Evolutionary conservation across 2,797 vertebrate genomes (phyloP).

Genomic region (Lacerta agilis): DNA sequence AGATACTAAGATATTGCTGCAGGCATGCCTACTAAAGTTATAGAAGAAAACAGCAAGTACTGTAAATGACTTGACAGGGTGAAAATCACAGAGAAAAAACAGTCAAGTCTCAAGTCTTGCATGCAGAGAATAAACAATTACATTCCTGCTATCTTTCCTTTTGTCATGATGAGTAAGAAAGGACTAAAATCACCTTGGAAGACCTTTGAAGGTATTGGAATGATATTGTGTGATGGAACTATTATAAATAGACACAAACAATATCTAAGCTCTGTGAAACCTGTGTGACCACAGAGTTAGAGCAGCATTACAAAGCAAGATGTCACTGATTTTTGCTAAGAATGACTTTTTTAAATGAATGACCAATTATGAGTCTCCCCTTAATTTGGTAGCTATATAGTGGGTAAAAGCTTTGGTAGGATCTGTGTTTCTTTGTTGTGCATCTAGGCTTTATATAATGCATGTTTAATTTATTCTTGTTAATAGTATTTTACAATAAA

Average conservation of each 20-base stretch:
- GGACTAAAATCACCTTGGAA: slow-evolving; percentile 29
- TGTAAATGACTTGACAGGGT: slow-evolving; percentile 41
- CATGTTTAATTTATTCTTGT: slow-evolving; percentile 22
- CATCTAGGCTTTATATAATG: accelerated
- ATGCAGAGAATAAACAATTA: slow-evolving; percentile 52
- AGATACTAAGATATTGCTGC: slow-evolving; percentile 55
- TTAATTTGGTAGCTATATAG: background rate
- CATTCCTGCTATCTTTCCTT: background rate
- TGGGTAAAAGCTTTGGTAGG: background rate
- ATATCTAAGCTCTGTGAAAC: slow-evolving; percentile 9
- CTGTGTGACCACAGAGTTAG: background rate
- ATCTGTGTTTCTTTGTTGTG: background rate
- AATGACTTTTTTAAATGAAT: background rate
- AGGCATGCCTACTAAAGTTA: slow-evolving; percentile 61
- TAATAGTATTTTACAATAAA: slow-evolving; percentile 13
- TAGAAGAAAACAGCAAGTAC: slow-evolving; percentile 61
- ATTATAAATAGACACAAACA: slow-evolving; percentile 12
- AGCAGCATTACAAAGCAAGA: background rate
- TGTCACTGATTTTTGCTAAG: slow-evolving; percentile 12
- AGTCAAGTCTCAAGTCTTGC: slow-evolving; percentile 38
- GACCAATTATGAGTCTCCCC: background rate
- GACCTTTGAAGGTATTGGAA: slow-evolving; percentile 34
- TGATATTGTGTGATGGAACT: background rate
- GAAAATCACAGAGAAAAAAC: slow-evolving; percentile 40
- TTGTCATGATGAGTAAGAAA: slow-evolving; percentile 31